Evolutionary conservation across 2,113 vertebrate species (phyloP), one percentile per base, ranked within the genome.

Genomic region (Microcebus ravelobensis): DNA sequence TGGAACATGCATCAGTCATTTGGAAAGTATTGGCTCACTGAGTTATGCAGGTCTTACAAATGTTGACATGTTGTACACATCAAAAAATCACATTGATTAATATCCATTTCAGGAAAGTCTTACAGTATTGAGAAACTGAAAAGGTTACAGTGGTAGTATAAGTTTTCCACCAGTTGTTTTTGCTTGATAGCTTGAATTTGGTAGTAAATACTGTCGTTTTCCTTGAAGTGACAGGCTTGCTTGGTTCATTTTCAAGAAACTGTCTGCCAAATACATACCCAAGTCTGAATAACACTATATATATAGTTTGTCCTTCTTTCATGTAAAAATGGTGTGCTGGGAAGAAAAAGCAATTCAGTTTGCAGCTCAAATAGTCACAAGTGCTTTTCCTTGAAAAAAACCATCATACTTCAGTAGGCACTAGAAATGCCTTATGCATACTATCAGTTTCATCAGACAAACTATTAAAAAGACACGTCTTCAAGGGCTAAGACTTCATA

Each of bases 201-300:
- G 34, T 50, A 63, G 82, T 39, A 83, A 94, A 70, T 71, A 57
- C 2, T 59, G 7, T 63, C 4, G 5, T 92, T 84, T 80, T 80
- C 59, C 45, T 73, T 36, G 21, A 73, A 93, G 39, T 73, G n/a
- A 81, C 20, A 77, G 52, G 13, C 59, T 1, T 31, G 55, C 12
- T 39, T 74, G 34, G 29, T 93, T 97, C 42, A 25, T 91, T 97
- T 96, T 94, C 81, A 95, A 82, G 82, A 82, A 89, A 27, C 57
- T 57, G 20, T 67, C 81, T 90, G 59, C 29, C 71, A 81, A 39
- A 76, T 84, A 68, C 20, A 59, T 87, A 48, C 34, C 39, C 8
- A 89, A 6, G 20, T 94, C 45, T 85, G 36, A 74, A 83, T 59
- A 80, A 71, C 31, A 71, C 25, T 65, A 50, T 36, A 50, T 42